Base-by-base conservation (phyloP, 1,140 invertebrate genomes). In the Acromyrmex heyeri region DNA sequence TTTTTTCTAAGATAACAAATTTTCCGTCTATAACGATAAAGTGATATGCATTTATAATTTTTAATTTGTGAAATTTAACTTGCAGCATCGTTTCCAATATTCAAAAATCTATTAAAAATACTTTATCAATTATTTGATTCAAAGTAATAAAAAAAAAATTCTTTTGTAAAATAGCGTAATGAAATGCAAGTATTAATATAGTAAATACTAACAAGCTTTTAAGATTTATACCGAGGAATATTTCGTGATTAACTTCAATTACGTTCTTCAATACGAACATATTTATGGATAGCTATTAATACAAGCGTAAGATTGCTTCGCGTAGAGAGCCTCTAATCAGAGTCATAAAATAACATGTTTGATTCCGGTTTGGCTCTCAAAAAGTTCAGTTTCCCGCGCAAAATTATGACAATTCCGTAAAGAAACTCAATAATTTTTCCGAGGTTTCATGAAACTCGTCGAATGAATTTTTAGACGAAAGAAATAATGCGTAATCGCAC, bases 321-420 rank as follows among this genome's bases (percentile, higher is more conserved):
- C 18, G 18, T 59, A 59, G 30, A 57, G 18, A 62, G 16, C 7
- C 16, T 53, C 44, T 50, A 72, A 72, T 72, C 12, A 72, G 16
- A 53, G 34, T 34, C 18, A 8, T 27, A 38, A 62, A 48, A 48
- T 16, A 44, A 44, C 18, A 27, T 64, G 2, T 1, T 7, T 44
- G 18, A 64, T 64, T 27, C 3, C 62, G 4, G 4, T 44, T 44
- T 44, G 8, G 18, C 1, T 75, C 5, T 75, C 14, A 24, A 8
- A 0, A 62, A 61, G 10, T 30, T 21, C 27, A 55, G 16, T 5
- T 44, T 59, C n/a, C 1, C 24, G 24, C 38, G 18, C 12, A 7
- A 65, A 78, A 77, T 77, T 44, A 16, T 76, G 24, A 76, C 7
- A 76, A 76, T 76, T 34, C 4, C 34, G 8, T 38, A 10, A 38